phyloP scores from a whole-genome alignment of 2,888 invertebrate species.

The Rhimphoctona megacephalus region DNA sequence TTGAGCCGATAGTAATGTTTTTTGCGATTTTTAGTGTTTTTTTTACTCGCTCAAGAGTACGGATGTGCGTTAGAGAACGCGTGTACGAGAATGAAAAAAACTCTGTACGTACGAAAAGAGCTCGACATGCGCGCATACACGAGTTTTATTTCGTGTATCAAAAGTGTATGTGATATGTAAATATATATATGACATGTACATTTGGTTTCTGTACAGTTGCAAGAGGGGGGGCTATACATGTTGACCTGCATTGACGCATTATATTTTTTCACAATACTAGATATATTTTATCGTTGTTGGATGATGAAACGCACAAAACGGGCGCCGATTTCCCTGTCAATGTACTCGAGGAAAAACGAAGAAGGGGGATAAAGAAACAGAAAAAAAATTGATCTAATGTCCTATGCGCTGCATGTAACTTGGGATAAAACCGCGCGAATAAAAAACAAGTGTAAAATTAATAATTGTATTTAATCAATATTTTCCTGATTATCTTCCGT shows the following conservation, averaged over 20 bases:
- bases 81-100: slow-evolving; percentile 14
- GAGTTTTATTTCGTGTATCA: slow-evolving; percentile 37
- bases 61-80: slow-evolving; percentile 26
- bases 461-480: slow-evolving; percentile 3
- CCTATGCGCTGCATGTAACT: slow-evolving; percentile 43
- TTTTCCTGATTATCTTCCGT: background rate
- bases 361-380: background rate
- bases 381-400: slow-evolving; percentile 18
- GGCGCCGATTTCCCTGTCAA: background rate
- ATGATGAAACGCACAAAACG: slow-evolving; percentile 17
- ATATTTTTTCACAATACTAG: slow-evolving; percentile 73
- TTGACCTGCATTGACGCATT: slow-evolving; percentile 68
- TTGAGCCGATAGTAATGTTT: slow-evolving; percentile 22
- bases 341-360: slow-evolving; percentile 10
- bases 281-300: slow-evolving; percentile 71
- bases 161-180: slow-evolving; percentile 60
- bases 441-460: slow-evolving; percentile 10
- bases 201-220: slow-evolving; percentile 66
- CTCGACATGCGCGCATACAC: slow-evolving; percentile 20
- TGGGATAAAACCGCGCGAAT: slow-evolving; percentile 34
- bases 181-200: slow-evolving; percentile 66
- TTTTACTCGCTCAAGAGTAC: slow-evolving; percentile 7
- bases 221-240: slow-evolving; percentile 50
- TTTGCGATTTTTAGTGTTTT: background rate
- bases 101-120: slow-evolving; percentile 40